phyloP scores from a whole-genome alignment of 2,888 invertebrate genomes.

The Leucophenga maculata region DNA sequence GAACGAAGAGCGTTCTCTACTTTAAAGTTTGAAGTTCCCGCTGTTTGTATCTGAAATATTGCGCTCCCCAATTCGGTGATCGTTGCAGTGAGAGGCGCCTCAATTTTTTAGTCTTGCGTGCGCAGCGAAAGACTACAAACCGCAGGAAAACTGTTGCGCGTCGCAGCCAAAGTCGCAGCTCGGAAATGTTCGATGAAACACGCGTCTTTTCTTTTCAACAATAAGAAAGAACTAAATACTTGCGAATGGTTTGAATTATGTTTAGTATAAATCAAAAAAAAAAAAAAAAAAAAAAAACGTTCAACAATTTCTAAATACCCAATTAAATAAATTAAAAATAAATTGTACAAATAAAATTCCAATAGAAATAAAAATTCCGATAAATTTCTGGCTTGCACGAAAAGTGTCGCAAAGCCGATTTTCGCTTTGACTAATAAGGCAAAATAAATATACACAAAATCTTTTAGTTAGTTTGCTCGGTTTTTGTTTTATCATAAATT shows the following conservation, averaged over 20 bases:
- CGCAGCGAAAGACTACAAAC: constrained; percentile 34
- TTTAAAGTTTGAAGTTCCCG: background rate
- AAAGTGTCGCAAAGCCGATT: constrained; percentile 14
- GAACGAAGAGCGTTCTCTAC: too few relatives aligned
- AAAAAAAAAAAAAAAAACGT: background rate
- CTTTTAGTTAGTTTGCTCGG: background rate
- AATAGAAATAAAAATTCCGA: background rate
- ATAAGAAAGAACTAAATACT: background rate
- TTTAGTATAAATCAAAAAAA: background rate
- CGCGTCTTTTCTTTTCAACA: constrained; percentile 18
- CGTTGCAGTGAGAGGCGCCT: background rate
- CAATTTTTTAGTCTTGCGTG: constrained; percentile 33
- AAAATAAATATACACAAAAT: constrained; percentile 4
- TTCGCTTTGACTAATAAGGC: background rate
- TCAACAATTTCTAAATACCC: background rate
- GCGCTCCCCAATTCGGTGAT: too few relatives aligned
- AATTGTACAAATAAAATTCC: background rate
- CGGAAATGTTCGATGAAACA: background rate
- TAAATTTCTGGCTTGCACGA: constrained; percentile 2
- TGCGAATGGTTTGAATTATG: background rate
- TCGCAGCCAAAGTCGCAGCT: background rate
- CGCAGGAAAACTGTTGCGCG: constrained; percentile 35
- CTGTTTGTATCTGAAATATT: background rate
- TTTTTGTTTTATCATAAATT: constrained; percentile 44
- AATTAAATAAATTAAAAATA: background rate